phyloP scores from a whole-genome alignment of 2,797 vertebrate species.

The Lacerta bilineata region DNA sequence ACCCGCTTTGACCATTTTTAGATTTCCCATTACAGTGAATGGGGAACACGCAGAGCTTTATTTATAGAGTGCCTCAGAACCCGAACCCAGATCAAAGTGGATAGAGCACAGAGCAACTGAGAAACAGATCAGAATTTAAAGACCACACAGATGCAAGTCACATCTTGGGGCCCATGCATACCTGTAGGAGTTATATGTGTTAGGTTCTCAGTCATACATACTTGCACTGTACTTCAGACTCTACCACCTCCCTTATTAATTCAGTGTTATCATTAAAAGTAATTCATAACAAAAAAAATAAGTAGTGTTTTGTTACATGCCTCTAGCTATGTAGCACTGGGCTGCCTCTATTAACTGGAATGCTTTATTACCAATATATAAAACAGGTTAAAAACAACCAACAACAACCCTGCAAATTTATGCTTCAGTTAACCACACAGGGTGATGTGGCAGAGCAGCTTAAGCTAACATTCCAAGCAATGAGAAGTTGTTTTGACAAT shows the following conservation, averaged over 20 bases:
- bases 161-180: too few species aligned
- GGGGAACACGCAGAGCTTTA: too few species aligned
- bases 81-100: too few species aligned
- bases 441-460: conserved; percentile 51
- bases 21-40: too few species aligned
- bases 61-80: too few species aligned
- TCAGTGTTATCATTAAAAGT: conserved; percentile 34
- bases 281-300: conserved; percentile 52
- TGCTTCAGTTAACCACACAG: conserved; percentile 45
- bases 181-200: not conserved
- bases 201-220: not conserved
- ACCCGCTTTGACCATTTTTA: too few species aligned
- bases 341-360: conserved; percentile 53
- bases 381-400: conserved; percentile 51
- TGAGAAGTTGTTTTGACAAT: conserved; percentile 61
- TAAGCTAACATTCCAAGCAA: conserved; percentile 44
- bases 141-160: too few species aligned
- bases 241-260: not conserved
- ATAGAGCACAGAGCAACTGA: too few species aligned
- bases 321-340: conserved; percentile 44
- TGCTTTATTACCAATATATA: conserved; percentile 20
- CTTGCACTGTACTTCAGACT: not conserved
- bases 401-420: conserved; percentile 49
- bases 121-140: too few species aligned
- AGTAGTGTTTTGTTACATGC: conserved; percentile 47